These are phyloP conservation scores for Sarcophaga subvicina DNA, from an alignment of 2,888 invertebrate genomes.

Conservation along the genomic window DNA sequence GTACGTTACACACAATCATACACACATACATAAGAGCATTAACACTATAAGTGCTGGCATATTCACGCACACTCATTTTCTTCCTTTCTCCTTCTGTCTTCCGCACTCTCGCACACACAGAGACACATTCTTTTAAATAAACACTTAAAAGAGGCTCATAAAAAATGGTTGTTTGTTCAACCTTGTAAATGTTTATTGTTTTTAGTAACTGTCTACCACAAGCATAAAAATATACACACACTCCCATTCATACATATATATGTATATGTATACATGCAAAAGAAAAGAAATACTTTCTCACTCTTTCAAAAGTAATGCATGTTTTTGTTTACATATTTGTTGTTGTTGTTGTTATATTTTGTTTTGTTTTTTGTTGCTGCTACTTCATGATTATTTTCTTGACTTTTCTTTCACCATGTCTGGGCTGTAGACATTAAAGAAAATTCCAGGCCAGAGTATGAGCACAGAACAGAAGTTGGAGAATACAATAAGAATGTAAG, in stretches of 20 bases:
- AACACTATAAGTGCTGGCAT: neutral
- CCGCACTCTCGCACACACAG: too few relatives aligned
- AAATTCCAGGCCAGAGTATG: neutral
- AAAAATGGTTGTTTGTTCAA: conserved; percentile 43
- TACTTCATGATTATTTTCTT: conserved; percentile 2
- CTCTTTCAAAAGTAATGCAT: neutral
- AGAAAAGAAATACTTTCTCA: neutral
- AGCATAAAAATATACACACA: conserved; percentile 2
- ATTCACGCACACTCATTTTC: neutral
- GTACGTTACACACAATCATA: neutral
- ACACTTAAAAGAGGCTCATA: conserved; percentile 13
- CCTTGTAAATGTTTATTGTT: conserved; percentile 57
- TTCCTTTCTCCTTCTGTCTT: too few relatives aligned
- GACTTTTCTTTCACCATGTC: conserved; percentile 5
- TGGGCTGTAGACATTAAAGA: conserved; percentile 15
- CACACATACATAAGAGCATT: neutral
- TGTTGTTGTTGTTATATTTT: neutral
- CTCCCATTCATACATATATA: neutral
- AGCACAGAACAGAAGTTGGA: neutral
- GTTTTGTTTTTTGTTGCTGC: too few relatives aligned
- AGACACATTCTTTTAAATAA: neutral
- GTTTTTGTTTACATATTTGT: neutral
- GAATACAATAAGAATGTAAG: neutral
- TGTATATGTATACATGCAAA: neutral
- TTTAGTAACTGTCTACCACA: conserved; percentile 31